Base-by-base conservation (phyloP, 2,888 invertebrate species). In the Tortrix viridana region DNA sequence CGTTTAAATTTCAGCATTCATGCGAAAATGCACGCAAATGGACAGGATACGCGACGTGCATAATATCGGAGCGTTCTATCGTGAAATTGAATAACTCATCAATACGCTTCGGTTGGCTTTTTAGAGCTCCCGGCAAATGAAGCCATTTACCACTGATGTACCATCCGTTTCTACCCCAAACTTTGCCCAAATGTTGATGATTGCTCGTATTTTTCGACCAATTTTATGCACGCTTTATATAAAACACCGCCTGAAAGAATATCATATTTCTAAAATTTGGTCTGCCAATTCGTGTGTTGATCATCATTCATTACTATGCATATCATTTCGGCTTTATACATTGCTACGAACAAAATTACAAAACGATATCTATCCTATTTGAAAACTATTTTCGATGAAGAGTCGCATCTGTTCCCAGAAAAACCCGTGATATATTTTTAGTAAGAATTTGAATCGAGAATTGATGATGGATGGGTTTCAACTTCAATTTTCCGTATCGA, bases 401-500 rank as follows among this genome's bases (percentile, higher is more conserved):
- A 52, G 38, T 19, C 53, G 37, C 44, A 46, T 19, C 44, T 43
- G 32, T 46, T 44, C 50, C 26, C 50, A 56, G 50, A 50, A 57
- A n/a, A 19, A 18, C 18, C 19, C 6, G 38, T 22, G 19, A 14
- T 50, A 32, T 56, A 23, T 62, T 46, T 44, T 62, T 37, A 43
- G 37, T 5, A 32, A 23, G 16, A 23, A n/a, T 20, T 18, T 38
- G 23, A 46, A 26, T 57, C 41, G 46, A 9, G 37, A 50, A 49
- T 50, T 50, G 50, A 50, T 56, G 23, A 23, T 19, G 12, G 38
- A 22, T 50, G 38, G 38, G 41, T 44, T 19, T 16, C 19, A 53
- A n/a, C n/a, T 41, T 56, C 44, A n/a, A 56, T 60, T 44, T 47
- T 41, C 20, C 47, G 18, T 43, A 7, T 49, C 44, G 16, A 46